Percentiles rank a stretch among this genome's conserved stretches.
phyloP scores from a whole-genome alignment of 2,113 vertebrate genomes.

The Rhinogobius similis region DNA sequence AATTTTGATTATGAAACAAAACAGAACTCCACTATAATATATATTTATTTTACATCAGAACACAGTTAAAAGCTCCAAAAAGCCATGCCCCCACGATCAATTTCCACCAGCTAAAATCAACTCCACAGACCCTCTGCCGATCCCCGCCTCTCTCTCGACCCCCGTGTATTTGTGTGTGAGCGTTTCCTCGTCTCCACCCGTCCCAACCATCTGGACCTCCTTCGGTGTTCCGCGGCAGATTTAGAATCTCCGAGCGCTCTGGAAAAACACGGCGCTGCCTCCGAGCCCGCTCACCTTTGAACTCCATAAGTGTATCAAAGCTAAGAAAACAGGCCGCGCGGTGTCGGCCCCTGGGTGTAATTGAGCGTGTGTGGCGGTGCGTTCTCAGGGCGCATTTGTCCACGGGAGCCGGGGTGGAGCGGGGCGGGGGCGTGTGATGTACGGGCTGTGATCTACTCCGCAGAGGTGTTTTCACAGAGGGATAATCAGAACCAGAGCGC shows the following conservation, averaged over 20 bases:
- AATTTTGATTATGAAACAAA: no score
- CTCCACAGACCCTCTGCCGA: no score
- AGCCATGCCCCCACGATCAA: no score
- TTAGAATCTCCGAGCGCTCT: conserved; percentile 67
- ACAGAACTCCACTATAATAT: no score
- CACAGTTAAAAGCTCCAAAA: no score
- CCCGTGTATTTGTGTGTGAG: conserved; percentile 11
- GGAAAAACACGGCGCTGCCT: conserved; percentile 71
- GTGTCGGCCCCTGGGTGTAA: conserved; percentile 32
- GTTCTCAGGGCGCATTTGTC: conserved; percentile 31
- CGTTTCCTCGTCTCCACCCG: conserved; percentile 49
- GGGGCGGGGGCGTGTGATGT: no score
- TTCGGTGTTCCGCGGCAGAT: conserved; percentile 67
- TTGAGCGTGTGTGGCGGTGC: background rate
- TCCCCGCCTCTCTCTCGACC: background rate
- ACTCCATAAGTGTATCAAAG: conserved; percentile 79
- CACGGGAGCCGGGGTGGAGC: no score
- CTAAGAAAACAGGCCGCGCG: conserved; percentile 71
- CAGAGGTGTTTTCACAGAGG: conserved; percentile 69
- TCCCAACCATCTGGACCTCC: conserved; percentile 76
- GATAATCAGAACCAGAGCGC: conserved; percentile 71
- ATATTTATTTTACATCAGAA: no score
- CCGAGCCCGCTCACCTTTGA: conserved; percentile 74
- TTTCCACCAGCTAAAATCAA: no score
- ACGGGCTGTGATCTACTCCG: no score